Evolutionary conservation across 2,888 invertebrate genomes (phyloP).

Genomic region (Neuroscelio doddi): DNA sequence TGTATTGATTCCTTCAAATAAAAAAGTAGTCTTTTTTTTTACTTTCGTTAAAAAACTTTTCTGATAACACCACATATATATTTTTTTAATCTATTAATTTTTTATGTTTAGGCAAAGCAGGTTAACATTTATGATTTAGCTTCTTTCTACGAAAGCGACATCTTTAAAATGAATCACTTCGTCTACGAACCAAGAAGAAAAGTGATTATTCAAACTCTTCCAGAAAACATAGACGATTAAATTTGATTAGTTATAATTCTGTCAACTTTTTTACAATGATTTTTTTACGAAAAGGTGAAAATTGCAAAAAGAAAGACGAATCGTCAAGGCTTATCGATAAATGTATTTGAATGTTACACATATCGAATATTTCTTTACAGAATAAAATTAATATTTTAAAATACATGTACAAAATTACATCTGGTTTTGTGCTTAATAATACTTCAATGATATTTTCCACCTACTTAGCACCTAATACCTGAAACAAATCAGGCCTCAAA

Average conservation of each 20-base stretch:
- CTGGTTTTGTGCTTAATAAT: background rate
- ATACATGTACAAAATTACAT: background rate
- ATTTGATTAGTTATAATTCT: too few species aligned
- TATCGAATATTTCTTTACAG: slow-evolving; percentile 4
- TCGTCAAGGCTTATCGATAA: slow-evolving; percentile 16
- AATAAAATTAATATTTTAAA: slow-evolving; percentile 2
- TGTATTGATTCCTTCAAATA: too few species aligned
- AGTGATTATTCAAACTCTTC: slow-evolving; percentile 87
- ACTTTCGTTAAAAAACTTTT: too few species aligned
- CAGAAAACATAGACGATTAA: slow-evolving; percentile 74
- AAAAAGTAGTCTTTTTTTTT: too few species aligned
- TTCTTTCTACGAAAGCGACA: slow-evolving; percentile 91
- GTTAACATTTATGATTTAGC: slow-evolving; percentile 91
- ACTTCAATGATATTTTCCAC: too few species aligned
- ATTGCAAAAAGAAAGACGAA: too few species aligned
- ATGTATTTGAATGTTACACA: slow-evolving; percentile 3
- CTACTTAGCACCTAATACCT: background rate
- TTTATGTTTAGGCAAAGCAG: slow-evolving; percentile 85
- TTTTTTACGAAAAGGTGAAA: too few species aligned
- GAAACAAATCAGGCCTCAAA: too few species aligned
- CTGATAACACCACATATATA: too few species aligned
- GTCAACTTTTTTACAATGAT: too few species aligned
- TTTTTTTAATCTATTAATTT: slow-evolving; percentile 10
- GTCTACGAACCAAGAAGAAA: slow-evolving; percentile 87
- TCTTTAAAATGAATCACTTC: slow-evolving; percentile 92